Evolutionary conservation across 37 sponge, comb jelly and placozoan genomes (phyloP), one percentile per base, ranked within the genome.

Genomic region (Ianthella basta): DNA sequence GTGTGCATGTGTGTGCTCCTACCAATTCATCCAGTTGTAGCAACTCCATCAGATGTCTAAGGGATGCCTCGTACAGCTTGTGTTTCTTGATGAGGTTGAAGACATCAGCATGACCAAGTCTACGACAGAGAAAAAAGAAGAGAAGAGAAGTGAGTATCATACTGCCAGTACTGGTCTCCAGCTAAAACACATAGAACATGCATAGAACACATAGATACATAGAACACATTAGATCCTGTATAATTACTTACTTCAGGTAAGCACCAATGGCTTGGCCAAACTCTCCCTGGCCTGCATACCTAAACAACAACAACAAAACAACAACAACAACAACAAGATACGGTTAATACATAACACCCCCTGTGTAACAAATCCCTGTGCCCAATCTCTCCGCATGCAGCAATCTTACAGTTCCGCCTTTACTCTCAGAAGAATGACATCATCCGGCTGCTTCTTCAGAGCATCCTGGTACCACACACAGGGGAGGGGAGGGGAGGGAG

Each of bases 261-360:
- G 92, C 87, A 41, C 86, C 87, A 40, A 99, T 85, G 24, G 99
- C 95, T 19, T 92, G 88, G 39, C 93, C 96, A 65, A 86, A 95
- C 59, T 92, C 87, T 32, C 81, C 88, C 54, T 86, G 60, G 37
- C 87, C 81, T 67, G 88, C 88, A 81, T 96, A 91, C 4, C 94
- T 93, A 66, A 54, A 24, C 15, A 20, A 79, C 56, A 50, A 25
- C 25, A 32, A 61, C 24, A n/a, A n/a, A n/a, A n/a, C n/a, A n/a
- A n/a, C n/a, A n/a, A n/a, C n/a, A n/a, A n/a, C n/a, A n/a, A n/a
- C n/a, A n/a, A n/a, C n/a, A n/a, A n/a, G n/a, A n/a, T n/a, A n/a
- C n/a, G n/a, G n/a, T n/a, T n/a, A n/a, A n/a, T n/a, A n/a, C n/a
- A n/a, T 16, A 16, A 10, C 34, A 69, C 6, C 1, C 70, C 10